Evolutionary conservation across 2,113 vertebrate species (phyloP).

Genomic region (Beaufortia kweichowensis): DNA sequence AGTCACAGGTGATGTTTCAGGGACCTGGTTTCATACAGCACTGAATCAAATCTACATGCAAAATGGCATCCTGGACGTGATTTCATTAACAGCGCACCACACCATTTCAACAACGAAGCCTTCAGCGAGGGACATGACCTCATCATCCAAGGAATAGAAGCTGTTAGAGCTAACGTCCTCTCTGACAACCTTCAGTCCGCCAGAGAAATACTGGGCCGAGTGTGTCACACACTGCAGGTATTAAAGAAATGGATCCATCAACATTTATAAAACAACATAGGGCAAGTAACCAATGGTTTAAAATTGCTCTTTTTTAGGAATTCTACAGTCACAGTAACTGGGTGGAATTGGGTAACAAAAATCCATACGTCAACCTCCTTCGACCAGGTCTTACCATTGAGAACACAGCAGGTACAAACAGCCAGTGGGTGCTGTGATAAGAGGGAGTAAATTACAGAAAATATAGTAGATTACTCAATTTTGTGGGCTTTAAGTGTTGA

Average conservation of each 20-base stretch:
- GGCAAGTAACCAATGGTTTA: background rate
- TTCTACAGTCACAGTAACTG: conserved; percentile 79
- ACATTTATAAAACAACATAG: background rate
- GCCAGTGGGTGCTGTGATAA: background rate
- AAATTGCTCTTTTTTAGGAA: conserved; percentile 61
- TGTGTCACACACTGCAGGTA: conserved; percentile 74
- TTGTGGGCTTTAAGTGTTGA: background rate
- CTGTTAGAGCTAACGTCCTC: conserved; percentile 65
- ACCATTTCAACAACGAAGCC: conserved; percentile 73
- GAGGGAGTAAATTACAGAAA: background rate
- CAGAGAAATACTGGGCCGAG: conserved; percentile 68
- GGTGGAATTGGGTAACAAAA: conserved; percentile 70
- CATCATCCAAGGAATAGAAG: conserved; percentile 57
- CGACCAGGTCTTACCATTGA: conserved; percentile 63
- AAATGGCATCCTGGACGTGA: conserved; percentile 67
- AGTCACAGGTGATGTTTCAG: conserved; percentile 68
- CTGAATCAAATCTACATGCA: conserved; percentile 70
- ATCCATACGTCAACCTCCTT: conserved; percentile 67
- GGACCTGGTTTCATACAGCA: conserved; percentile 67
- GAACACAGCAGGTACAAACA: conserved; percentile 68
- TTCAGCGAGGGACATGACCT: conserved; percentile 65
- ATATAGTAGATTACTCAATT: background rate
- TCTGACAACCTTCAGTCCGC: conserved; percentile 66
- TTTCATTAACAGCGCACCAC: conserved; percentile 60
- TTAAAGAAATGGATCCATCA: background rate